Evolutionary conservation across 2,888 invertebrate species (phyloP).

Genomic region (Melipona bicolor): DNA sequence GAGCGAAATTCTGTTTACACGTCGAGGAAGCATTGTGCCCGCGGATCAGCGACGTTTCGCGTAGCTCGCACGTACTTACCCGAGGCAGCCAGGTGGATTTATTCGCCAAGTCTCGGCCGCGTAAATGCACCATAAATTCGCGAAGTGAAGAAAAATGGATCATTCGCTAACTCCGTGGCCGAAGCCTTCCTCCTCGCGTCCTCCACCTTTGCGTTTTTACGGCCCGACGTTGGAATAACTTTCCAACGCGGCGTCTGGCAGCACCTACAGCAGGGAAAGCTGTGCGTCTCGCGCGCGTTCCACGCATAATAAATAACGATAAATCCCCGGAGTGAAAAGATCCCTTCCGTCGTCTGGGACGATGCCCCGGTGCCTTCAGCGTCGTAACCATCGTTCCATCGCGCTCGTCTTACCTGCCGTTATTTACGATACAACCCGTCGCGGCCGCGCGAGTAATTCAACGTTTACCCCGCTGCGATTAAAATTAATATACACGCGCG

Average conservation of each 20-base stretch:
- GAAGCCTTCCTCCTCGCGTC: constrained; percentile 1
- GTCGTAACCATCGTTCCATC: background rate
- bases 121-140: constrained; percentile 34
- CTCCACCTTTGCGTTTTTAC: constrained; percentile 25
- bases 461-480: constrained; percentile 25
- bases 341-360: background rate
- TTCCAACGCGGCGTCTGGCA: background rate
- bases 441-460: constrained; percentile 25
- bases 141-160: constrained; percentile 46
- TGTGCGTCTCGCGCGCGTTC: constrained; percentile 18
- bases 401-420: background rate
- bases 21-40: constrained; percentile 2
- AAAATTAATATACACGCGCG: constrained; percentile 16
- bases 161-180: constrained; percentile 10
- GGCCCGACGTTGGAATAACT: constrained; percentile 28
- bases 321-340: constrained; percentile 4
- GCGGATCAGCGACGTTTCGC: background rate
- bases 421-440: background rate
- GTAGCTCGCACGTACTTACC: too few species aligned
- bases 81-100: constrained; percentile 20
- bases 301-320: constrained; percentile 52
- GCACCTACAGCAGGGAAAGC: background rate
- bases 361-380: too few species aligned
- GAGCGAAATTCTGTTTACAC: constrained; percentile 31
- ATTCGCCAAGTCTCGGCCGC: constrained; percentile 19